Percentiles rank a stretch among this genome's conserved stretches.
Evolutionary conservation across 2,888 invertebrate genomes (phyloP).

Genomic region (Drosophila kanekoi): DNA sequence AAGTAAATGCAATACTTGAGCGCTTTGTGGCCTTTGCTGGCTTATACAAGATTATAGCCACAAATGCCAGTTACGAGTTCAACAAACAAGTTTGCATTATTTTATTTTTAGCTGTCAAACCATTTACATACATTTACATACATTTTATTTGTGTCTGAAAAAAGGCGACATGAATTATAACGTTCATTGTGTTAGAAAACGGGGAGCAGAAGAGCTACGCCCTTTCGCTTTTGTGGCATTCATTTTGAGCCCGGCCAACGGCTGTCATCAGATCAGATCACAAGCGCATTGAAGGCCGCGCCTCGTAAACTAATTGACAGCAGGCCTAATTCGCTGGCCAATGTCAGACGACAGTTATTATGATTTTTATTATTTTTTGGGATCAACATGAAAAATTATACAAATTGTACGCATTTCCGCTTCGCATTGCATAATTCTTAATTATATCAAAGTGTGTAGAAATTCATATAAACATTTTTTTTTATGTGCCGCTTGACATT

Average conservation of each 20-base stretch:
- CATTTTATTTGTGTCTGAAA: slow-evolving; percentile 11
- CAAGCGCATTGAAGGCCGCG: slow-evolving; percentile 21
- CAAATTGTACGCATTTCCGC: slow-evolving; percentile 65
- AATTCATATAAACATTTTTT: slow-evolving; percentile 16
- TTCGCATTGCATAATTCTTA: slow-evolving; percentile 40
- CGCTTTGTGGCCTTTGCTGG: slow-evolving; percentile 11
- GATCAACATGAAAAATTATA: slow-evolving; percentile 9
- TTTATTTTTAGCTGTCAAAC: slow-evolving; percentile 16
- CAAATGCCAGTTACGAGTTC: slow-evolving; percentile 21
- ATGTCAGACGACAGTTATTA: slow-evolving; percentile 29
- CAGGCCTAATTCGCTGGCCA: slow-evolving; percentile 47
- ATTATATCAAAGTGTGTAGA: slow-evolving; percentile 42
- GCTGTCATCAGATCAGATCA: slow-evolving; percentile 45
- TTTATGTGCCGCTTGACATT: slow-evolving; percentile 56
- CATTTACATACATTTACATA: slow-evolving; percentile 17
- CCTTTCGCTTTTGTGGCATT: slow-evolving; percentile 41
- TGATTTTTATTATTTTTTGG: slow-evolving; percentile 4
- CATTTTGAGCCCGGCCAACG: slow-evolving; percentile 7
- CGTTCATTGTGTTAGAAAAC: slow-evolving; percentile 27
- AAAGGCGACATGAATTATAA: slow-evolving; percentile 32
- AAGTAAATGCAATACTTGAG: slow-evolving; percentile 18
- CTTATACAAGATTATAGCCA: slow-evolving; percentile 38
- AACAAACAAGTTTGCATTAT: slow-evolving; percentile 34
- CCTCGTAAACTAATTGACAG: slow-evolving; percentile 33
- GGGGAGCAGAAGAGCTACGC: background rate